Evolutionary conservation across 35 echinoderm and acorn worm genomes (phyloP).

Genomic region (Antedon bifida): DNA sequence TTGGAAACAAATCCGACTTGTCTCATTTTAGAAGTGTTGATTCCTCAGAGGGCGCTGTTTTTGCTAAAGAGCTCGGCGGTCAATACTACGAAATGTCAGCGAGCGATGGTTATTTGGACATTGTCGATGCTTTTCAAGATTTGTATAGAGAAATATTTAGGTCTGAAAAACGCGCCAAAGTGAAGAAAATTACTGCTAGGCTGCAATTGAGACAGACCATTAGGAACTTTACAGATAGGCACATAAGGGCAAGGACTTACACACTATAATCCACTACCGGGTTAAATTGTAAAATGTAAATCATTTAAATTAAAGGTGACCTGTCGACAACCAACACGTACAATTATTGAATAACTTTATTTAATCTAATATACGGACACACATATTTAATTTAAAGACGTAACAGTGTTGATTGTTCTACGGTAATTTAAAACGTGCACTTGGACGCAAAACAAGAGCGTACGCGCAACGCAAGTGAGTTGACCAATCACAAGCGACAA

Average conservation of each 20-base stretch:
- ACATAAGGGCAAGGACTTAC: slow-evolving; percentile 71
- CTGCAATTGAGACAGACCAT: slow-evolving; percentile 79
- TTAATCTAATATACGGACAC: too few relatives aligned
- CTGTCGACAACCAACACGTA: too few relatives aligned
- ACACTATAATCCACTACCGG: slow-evolving; percentile 32
- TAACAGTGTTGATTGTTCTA: too few relatives aligned
- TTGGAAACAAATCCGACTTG: slow-evolving; percentile 75
- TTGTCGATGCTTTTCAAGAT: slow-evolving; percentile 66
- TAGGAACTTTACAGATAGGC: slow-evolving; percentile 86
- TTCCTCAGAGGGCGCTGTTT: slow-evolving; percentile 43
- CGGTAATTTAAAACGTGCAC: too few relatives aligned
- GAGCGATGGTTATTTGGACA: slow-evolving; percentile 40
- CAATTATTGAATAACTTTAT: too few relatives aligned
- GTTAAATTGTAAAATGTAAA: too few relatives aligned
- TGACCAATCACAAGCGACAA: too few relatives aligned
- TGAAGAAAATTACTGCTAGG: slow-evolving; percentile 69
- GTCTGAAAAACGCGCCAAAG: slow-evolving; percentile 72
- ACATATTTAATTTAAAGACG: too few relatives aligned
- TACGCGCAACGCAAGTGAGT: too few relatives aligned
- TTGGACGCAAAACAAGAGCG: too few relatives aligned
- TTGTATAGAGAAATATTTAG: slow-evolving; percentile 66
- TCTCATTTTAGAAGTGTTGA: slow-evolving; percentile 59
- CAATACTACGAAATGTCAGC: slow-evolving; percentile 66
- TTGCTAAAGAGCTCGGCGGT: slow-evolving; percentile 73
- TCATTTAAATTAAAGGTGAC: too few relatives aligned